phyloP scores from a whole-genome alignment of 2,797 vertebrate species.

The Clarias platycephalus region DNA sequence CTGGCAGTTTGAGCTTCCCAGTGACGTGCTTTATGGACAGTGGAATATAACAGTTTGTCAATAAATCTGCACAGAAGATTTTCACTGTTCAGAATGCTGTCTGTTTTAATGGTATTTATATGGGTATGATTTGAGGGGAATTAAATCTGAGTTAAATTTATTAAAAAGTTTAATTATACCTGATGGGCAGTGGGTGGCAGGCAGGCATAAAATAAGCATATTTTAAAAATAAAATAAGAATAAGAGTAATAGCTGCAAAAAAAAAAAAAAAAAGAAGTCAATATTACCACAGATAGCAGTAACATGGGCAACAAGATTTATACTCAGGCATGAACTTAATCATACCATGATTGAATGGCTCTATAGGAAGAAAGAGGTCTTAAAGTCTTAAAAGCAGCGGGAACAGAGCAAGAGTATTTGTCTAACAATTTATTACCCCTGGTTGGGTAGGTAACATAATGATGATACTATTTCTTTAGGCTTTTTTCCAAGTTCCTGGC shows the following conservation, averaged over 20 bases:
- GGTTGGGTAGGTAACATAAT: not conserved
- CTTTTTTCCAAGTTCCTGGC: not conserved
- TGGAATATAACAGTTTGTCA: slow-evolving; percentile 2
- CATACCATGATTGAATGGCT: not conserved
- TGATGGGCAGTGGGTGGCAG: not conserved
- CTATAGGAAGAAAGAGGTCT: not conserved
- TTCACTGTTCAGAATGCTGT: not conserved
- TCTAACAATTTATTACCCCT: not conserved
- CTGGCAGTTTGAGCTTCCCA: not conserved
- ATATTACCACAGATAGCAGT: not conserved
- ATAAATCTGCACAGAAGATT: slow-evolving; percentile 6
- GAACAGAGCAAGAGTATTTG: not conserved
- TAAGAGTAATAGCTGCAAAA: not conserved
- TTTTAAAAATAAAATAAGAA: not conserved
- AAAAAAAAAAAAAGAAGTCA: not conserved
- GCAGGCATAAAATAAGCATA: not conserved
- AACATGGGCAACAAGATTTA: not conserved
- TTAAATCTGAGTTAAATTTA: slow-evolving; percentile 1
- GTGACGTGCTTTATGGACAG: slow-evolving; percentile 20
- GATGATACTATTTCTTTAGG: not conserved
- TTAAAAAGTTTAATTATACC: not conserved
- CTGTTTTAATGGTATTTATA: not conserved
- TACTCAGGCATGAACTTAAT: not conserved
- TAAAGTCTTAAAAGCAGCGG: not conserved
- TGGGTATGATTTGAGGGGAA: not conserved